phyloP scores from a whole-genome alignment of 2,888 invertebrate species.

The Gordius sp. region DNA sequence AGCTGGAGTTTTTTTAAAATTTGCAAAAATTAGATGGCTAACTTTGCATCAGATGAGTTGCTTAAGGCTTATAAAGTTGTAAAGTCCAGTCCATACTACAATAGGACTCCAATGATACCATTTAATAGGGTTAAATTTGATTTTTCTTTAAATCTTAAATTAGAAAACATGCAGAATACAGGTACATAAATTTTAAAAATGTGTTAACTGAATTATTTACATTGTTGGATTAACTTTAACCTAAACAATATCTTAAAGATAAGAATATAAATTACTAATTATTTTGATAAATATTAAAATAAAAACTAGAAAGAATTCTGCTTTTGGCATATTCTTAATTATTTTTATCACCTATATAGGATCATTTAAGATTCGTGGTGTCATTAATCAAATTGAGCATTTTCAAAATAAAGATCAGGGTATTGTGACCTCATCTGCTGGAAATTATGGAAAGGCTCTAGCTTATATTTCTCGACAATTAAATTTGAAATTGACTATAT shows the following conservation, averaged over 20 bases:
- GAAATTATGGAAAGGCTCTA: not conserved
- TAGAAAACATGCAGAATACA: not conserved
- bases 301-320: too few relatives aligned
- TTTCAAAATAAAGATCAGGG: not conserved
- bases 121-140: not conserved
- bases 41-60: too few relatives aligned
- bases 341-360: not conserved
- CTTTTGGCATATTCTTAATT: too few relatives aligned
- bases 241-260: too few relatives aligned
- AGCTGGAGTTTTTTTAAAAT: too few relatives aligned
- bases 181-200: not conserved
- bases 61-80: not conserved
- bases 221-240: too few relatives aligned
- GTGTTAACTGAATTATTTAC: too few relatives aligned
- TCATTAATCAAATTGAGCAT: not conserved
- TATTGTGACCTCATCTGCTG: not conserved
- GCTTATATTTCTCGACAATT: not conserved
- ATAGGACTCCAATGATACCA: not conserved
- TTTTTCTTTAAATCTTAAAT: not conserved
- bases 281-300: too few relatives aligned
- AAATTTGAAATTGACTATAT: not conserved
- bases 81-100: not conserved
- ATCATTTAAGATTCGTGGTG: not conserved
- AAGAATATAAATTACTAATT: too few relatives aligned
- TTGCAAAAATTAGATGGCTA: too few relatives aligned